phyloP scores from a whole-genome alignment of 1,140 invertebrate species.

The Cotesia vestalis region DNA sequence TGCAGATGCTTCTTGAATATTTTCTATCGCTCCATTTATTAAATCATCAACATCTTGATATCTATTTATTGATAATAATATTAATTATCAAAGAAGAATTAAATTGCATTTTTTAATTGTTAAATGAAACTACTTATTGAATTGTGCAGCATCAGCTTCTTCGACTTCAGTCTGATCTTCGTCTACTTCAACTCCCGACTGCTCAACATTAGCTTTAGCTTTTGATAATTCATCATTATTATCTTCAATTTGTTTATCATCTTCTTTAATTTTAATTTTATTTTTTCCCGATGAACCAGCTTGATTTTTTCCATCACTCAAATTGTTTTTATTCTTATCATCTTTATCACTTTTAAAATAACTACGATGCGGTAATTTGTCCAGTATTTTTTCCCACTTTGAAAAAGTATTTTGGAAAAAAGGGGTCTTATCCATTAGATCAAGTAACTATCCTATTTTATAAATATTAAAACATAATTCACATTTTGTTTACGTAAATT shows the following conservation, averaged over 20 bases:
- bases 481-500: neutral
- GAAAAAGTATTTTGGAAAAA: conserved; percentile 1
- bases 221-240: conserved; percentile 4
- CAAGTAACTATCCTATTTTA: conserved; percentile 12
- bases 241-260: neutral
- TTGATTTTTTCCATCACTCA: conserved; percentile 45
- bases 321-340: conserved; percentile 31
- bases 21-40: conserved; percentile 53
- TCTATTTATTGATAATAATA: conserved; percentile 37
- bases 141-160: neutral
- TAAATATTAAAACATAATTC: neutral
- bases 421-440: conserved; percentile 5
- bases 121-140: neutral
- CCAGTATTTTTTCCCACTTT: conserved; percentile 30
- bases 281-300: neutral
- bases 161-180: neutral
- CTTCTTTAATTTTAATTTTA: too few species aligned
- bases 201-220: too few species aligned
- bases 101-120: neutral
- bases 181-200: neutral
- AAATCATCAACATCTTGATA: conserved; percentile 57
- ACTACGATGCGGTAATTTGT: conserved; percentile 25
- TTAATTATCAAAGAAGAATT: neutral
- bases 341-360: conserved; percentile 31
- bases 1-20: conserved; percentile 55